A percentile compares a stretch with the other conserved stretches of the same genome.
Evolutionary conservation across 2,113 vertebrate species (phyloP).

Genomic region (Bagarius yarrelli): DNA sequence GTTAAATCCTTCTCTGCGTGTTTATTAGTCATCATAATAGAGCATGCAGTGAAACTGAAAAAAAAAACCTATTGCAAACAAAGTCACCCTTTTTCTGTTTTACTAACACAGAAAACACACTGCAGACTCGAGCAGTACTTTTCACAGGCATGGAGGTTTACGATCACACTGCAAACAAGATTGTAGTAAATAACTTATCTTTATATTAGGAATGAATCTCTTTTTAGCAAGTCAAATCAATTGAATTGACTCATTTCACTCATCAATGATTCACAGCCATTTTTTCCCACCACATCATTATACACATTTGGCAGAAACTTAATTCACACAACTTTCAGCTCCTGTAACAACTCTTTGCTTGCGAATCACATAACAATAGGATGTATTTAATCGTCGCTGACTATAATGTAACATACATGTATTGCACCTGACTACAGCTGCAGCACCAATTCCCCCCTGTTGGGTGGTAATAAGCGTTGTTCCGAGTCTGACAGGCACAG

Average conservation of each 20-base stretch:
- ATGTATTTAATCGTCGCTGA: no score
- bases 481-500: conserved; percentile 18
- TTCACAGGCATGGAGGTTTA: no score
- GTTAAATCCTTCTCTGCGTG: background rate
- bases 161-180: no score
- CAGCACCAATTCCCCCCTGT: conserved; percentile 22
- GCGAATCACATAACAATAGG: background rate
- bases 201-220: background rate
- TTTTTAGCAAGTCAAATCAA: background rate
- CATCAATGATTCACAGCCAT: background rate
- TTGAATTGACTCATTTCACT: background rate
- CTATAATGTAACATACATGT: background rate
- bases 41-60: conserved; percentile 33
- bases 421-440: conserved; percentile 6
- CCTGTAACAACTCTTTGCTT: background rate
- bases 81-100: conserved; percentile 47
- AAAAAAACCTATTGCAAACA: conserved; percentile 24
- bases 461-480: conserved; percentile 47
- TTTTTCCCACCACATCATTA: background rate
- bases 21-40: conserved; percentile 52
- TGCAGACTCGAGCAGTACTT: conserved; percentile 27
- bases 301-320: background rate
- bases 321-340: background rate
- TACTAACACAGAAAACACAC: conserved; percentile 19
- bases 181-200: background rate